Evolutionary conservation across 92 coral and sea anemone genomes (phyloP), one percentile per base, ranked within the genome.

Genomic region (Zoanthus gigantus): DNA sequence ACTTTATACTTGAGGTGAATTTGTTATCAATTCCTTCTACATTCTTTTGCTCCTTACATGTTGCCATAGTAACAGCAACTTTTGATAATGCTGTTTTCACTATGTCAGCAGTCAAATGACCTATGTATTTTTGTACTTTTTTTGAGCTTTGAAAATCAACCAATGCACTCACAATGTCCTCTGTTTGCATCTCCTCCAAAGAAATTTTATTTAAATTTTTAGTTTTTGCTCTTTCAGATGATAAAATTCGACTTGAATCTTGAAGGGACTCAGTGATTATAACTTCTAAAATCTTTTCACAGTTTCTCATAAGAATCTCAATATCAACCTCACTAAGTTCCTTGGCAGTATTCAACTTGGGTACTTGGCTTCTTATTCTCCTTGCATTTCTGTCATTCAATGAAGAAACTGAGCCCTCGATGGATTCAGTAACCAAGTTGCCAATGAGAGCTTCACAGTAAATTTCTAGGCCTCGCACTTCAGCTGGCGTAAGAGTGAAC

Each of bases 371-470:
- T 58, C 17, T 74, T 9, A 12, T 54, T 68, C 75, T 63, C 71
- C n/a, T 50, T 30, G 14, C 53, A 31, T 17, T 84, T 53, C 23
- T 84, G 32, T 15, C n/a, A 2, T 52, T 72, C 56, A 74, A 54
- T 16, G 85, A 61, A 42, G 74, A 80, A 44, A 65, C 85, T 81
- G 85, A 78, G 18, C 89, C 89, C 29, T 78, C 89, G 37, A 88
- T 77, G 23, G 94, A 91, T 45, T 95, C 94, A 34, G 93, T 91
- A 7, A 95, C 88, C 45, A 95, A 52, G 57, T 94, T 91, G 9
- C 93, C 98, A 53, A 95, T 92, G 53, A 95, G 89, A 17, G 87
- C 87, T 76, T 95, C 96, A 85, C 98, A 95, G 92, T 93, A 95
- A 18, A 85, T 90, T 74, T 95, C 98, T n/a, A 95, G 84, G 6